These are phyloP conservation scores for Anas platyrhynchos DNA, from an alignment of 2,113 vertebrate species.

Conservation along the genomic window DNA sequence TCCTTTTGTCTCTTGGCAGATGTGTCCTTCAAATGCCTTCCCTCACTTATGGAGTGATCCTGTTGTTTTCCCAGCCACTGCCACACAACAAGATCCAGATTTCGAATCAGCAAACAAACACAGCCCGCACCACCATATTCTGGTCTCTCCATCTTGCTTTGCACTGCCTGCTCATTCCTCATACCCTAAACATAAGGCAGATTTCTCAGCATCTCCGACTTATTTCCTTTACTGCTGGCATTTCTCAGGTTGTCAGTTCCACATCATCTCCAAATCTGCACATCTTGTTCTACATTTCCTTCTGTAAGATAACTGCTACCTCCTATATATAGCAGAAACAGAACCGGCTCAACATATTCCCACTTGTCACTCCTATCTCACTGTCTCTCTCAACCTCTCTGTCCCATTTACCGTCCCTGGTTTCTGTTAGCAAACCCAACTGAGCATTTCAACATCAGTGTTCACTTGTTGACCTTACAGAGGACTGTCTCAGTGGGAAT, in stretches of 20 bases:
- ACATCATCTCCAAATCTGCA: slow-evolving; percentile 52
- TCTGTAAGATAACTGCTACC: slow-evolving; percentile 40
- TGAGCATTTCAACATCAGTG: not conserved
- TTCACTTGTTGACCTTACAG: not conserved
- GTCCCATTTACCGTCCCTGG: slow-evolving; percentile 40
- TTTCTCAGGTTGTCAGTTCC: slow-evolving; percentile 67
- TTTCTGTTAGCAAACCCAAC: slow-evolving; percentile 28
- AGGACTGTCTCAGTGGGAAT: not conserved
- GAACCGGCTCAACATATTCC: slow-evolving; percentile 53
- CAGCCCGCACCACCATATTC: not conserved
- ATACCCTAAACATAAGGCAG: slow-evolving; percentile 31
- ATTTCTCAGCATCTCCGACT: slow-evolving; percentile 5
- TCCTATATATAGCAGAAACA: slow-evolving; percentile 60
- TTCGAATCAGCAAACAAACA: slow-evolving; percentile 6
- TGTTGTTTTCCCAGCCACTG: not conserved
- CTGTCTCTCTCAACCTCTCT: slow-evolving; percentile 32
- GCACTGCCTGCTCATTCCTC: not conserved
- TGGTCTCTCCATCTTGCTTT: slow-evolving; percentile 1
- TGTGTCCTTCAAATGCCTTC: not conserved
- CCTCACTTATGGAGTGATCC: not conserved
- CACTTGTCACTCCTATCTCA: slow-evolving; percentile 43
- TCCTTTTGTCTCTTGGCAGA: not conserved
- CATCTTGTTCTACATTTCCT: slow-evolving; percentile 68
- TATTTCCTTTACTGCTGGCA: slow-evolving; percentile 30
- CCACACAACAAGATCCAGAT: not conserved